Conservation (phyloP, 2,888 invertebrate genomes). For the Aspidiotus rigidus region DNA sequence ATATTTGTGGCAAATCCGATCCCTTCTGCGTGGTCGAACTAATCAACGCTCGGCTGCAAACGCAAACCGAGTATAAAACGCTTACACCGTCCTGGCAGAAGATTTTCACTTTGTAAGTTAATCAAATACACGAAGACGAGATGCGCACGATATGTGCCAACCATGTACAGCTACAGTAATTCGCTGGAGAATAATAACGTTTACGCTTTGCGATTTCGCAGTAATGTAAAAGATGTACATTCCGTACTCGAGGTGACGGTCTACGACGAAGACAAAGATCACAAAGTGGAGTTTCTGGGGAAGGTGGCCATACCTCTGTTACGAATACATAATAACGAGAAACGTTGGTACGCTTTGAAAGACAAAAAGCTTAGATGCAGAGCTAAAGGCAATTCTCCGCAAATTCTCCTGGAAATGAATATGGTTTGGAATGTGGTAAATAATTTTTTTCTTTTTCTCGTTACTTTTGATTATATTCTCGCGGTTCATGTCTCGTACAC, state of each 20-base stretch:
- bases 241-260: constrained; percentile 90
- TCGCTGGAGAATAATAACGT: no score
- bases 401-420: constrained; percentile 82
- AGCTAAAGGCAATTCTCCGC: constrained; percentile 86
- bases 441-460: constrained; percentile 25
- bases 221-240: constrained; percentile 91
- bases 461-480: no score
- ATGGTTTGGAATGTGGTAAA: constrained; percentile 85
- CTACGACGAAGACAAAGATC: constrained; percentile 94
- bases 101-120: constrained; percentile 88
- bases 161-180: no score
- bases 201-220: constrained; percentile 43
- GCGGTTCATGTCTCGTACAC: neutral
- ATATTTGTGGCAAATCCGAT: constrained; percentile 94
- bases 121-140: neutral
- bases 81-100: constrained; percentile 96
- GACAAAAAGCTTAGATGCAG: constrained; percentile 83
- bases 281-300: constrained; percentile 95
- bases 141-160: no score
- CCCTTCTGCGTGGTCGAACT: constrained; percentile 96
- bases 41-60: constrained; percentile 88
- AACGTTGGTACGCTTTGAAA: constrained; percentile 91
- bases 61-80: constrained; percentile 98
- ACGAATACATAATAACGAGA: constrained; percentile 77
- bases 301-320: constrained; percentile 81